Evolutionary conservation across 2,113 vertebrate species (phyloP).

Genomic region (Laticauda laticaudata): DNA sequence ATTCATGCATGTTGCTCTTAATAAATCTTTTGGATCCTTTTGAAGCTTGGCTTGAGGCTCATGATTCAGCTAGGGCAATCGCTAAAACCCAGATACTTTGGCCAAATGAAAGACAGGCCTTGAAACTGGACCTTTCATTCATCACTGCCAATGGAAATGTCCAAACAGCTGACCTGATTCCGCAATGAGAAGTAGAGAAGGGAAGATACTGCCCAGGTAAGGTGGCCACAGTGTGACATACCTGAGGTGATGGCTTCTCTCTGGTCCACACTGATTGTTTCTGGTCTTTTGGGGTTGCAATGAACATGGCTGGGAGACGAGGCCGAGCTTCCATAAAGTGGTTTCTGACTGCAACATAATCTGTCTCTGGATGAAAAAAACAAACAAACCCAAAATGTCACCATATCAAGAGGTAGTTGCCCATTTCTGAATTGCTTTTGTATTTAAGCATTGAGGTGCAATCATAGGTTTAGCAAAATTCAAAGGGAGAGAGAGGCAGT

Average conservation of each 20-base stretch:
- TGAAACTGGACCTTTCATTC: not conserved
- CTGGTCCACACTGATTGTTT: conserved; percentile 88
- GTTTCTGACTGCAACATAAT: conserved; percentile 86
- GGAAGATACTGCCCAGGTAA: not conserved
- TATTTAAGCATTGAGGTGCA: not conserved
- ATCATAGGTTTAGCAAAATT: not conserved
- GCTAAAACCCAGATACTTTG: too few relatives aligned
- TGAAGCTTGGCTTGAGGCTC: too few relatives aligned
- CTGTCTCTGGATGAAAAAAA: conserved; percentile 66
- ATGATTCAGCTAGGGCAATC: too few relatives aligned
- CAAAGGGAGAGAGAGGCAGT: not conserved
- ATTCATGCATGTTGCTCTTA: too few relatives aligned
- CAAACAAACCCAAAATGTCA: not conserved
- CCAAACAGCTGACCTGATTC: not conserved
- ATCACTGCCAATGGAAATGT: not conserved
- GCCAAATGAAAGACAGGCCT: not conserved
- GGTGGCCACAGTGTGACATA: conserved; percentile 41
- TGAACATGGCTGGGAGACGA: conserved; percentile 86
- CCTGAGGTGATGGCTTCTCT: conserved; percentile 82
- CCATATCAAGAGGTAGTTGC: not conserved
- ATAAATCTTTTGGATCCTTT: too few relatives aligned
- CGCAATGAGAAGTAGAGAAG: not conserved
- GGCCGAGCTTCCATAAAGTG: conserved; percentile 81
- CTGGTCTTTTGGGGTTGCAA: conserved; percentile 87
- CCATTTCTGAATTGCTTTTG: not conserved